These are phyloP conservation scores for Serranus cabrilla DNA, from an alignment of 2,797 vertebrate genomes.

Conservation along the genomic window DNA sequence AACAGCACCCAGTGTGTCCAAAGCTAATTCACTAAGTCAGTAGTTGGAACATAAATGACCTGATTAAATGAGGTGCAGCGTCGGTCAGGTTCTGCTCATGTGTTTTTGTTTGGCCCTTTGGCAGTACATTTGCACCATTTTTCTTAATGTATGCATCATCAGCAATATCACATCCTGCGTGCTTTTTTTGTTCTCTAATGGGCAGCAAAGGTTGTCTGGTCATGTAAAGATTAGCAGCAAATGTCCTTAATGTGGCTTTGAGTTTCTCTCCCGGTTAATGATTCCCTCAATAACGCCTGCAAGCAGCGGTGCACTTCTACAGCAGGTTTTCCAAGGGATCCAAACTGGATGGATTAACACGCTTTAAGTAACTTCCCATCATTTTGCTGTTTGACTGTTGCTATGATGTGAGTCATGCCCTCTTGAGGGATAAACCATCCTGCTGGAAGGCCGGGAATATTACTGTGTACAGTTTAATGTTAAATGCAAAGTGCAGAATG, in stretches of 20 bases:
- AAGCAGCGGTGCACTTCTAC: neutral
- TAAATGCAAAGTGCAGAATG: neutral
- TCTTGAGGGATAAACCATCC: conserved; percentile 12
- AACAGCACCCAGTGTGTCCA: conserved; percentile 8
- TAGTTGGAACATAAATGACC: conserved; percentile 49
- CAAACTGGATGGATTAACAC: conserved; percentile 11
- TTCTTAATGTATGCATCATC: conserved; percentile 45
- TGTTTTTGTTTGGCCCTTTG: conserved; percentile 28
- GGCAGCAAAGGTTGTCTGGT: neutral
- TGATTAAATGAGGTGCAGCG: conserved; percentile 13
- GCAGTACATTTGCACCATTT: conserved; percentile 2
- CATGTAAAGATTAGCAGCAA: conserved; percentile 50
- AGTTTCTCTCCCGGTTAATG: conserved; percentile 54
- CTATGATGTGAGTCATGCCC: conserved; percentile 18
- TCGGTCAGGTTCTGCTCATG: conserved; percentile 1
- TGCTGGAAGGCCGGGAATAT: neutral
- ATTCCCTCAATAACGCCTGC: conserved; percentile 45
- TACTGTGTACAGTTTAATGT: conserved; percentile 1
- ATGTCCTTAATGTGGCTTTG: conserved; percentile 17
- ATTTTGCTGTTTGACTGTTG: conserved; percentile 39
- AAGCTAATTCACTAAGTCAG: conserved; percentile 13
- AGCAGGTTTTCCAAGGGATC: conserved; percentile 19
- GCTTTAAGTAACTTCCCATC: conserved; percentile 25
- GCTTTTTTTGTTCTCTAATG: conserved; percentile 34
- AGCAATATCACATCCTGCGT: conserved; percentile 24